Evolutionary conservation across 2,113 vertebrate genomes (phyloP).

Genomic region (Phalacrocorax carbo): DNA sequence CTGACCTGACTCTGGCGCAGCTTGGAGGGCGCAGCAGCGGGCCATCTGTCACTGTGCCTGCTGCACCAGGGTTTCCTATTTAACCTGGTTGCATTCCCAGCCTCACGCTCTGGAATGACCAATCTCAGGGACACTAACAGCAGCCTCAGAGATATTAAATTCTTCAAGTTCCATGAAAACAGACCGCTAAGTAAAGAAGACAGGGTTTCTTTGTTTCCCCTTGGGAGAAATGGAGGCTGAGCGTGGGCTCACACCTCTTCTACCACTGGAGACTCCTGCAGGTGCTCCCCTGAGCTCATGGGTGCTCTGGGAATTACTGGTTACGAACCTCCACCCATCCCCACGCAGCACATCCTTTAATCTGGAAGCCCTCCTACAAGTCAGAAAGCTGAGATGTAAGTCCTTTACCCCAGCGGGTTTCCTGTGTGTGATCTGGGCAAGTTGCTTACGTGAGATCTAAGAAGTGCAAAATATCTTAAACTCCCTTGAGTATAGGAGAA

Average conservation of each 20-base stretch:
- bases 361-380: background rate
- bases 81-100: background rate
- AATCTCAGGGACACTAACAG: background rate
- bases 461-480: conserved; percentile 12
- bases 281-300: background rate
- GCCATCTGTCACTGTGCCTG: background rate
- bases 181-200: background rate
- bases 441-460: background rate
- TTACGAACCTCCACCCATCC: background rate
- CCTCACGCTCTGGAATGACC: background rate
- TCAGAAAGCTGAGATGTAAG: background rate
- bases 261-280: background rate
- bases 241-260: background rate
- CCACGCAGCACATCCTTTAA: background rate
- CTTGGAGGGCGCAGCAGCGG: background rate
- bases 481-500: background rate
- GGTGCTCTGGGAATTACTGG: background rate
- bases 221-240: background rate
- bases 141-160: background rate
- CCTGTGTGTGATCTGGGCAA: conserved; percentile 15
- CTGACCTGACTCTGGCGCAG: background rate
- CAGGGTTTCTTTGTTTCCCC: background rate
- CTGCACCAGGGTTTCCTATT: fast-evolving
- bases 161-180: background rate
- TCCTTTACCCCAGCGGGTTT: background rate